phyloP scores from a whole-genome alignment of 2,113 vertebrate species.

The Cephalopholis sonnerati region DNA sequence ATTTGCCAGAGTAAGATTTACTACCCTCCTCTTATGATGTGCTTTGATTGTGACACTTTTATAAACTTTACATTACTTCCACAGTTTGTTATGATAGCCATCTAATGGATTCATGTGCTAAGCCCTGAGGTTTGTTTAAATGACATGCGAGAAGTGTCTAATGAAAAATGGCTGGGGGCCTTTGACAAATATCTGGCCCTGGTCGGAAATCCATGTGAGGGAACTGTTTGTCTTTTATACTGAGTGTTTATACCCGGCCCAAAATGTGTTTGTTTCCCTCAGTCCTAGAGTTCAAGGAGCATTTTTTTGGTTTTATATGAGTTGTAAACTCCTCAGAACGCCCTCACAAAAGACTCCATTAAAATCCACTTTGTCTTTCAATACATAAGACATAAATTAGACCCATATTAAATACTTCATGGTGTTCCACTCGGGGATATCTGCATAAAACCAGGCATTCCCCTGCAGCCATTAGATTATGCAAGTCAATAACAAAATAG shows the following conservation, averaged over 20 bases:
- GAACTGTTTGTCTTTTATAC: slow-evolving; percentile 17
- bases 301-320: slow-evolving; percentile 12
- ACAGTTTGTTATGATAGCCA: slow-evolving; percentile 70
- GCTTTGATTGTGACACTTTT: slow-evolving; percentile 58
- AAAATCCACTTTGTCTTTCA: slow-evolving; percentile 51
- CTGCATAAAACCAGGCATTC: slow-evolving; percentile 7
- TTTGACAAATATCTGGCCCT: slow-evolving; percentile 57
- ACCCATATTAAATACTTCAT: slow-evolving; percentile 21
- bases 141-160: slow-evolving; percentile 61
- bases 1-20: slow-evolving; percentile 43
- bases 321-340: slow-evolving; percentile 24
- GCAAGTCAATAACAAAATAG: slow-evolving; percentile 41
- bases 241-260: slow-evolving; percentile 40
- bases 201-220: slow-evolving; percentile 48
- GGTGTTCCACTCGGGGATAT: not conserved
- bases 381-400: slow-evolving; percentile 43
- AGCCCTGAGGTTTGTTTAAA: slow-evolving; percentile 65
- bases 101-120: slow-evolving; percentile 57
- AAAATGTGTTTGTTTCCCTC: slow-evolving; percentile 51
- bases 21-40: slow-evolving; percentile 22
- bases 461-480: slow-evolving; percentile 39
- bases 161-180: slow-evolving; percentile 38
- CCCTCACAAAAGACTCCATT: slow-evolving; percentile 3
- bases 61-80: slow-evolving; percentile 64
- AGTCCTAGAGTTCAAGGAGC: not conserved